Evolutionary conservation across 1,140 invertebrate genomes (phyloP).

Genomic region (Nautilus pompilius): DNA sequence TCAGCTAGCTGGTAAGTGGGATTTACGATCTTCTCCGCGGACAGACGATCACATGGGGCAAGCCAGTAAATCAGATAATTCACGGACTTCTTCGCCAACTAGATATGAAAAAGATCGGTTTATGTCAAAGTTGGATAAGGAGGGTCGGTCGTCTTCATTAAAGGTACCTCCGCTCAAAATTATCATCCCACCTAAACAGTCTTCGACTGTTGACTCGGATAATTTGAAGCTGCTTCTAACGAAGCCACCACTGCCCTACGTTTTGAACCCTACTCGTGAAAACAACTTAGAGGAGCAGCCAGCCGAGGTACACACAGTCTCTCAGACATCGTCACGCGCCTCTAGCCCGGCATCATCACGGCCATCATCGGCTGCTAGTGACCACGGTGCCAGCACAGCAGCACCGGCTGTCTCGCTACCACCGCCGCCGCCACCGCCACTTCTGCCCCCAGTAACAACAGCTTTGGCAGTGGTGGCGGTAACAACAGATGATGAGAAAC

Average conservation of each 20-base stretch:
- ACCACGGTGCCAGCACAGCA: no score
- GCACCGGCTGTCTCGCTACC: constrained; percentile 12
- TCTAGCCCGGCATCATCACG: constrained; percentile 17
- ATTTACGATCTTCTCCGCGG: constrained; percentile 17
- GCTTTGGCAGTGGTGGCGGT: constrained; percentile 15
- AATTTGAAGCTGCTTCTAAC: constrained; percentile 25
- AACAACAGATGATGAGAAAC: constrained; percentile 13
- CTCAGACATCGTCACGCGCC: constrained; percentile 1
- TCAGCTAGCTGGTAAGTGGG: constrained; percentile 14
- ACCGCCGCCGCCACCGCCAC: no score
- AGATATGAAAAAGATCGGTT: constrained; percentile 21
- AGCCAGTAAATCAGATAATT: constrained; percentile 12
- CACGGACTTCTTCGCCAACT: constrained; percentile 11
- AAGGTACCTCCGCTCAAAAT: constrained; percentile 51
- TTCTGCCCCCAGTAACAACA: no score
- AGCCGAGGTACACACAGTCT: neutral
- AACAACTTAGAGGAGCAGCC: constrained; percentile 10
- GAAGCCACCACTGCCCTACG: constrained; percentile 42
- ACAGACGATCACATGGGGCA: constrained; percentile 14
- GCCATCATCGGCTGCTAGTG: constrained; percentile 17
- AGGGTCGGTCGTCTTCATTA: constrained; percentile 41
- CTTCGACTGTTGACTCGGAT: constrained; percentile 23
- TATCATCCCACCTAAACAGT: constrained; percentile 41
- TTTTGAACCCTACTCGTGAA: constrained; percentile 43
- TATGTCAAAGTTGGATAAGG: constrained; percentile 9